Percentiles rank a stretch among this genome's conserved stretches.
Evolutionary conservation across 1,140 invertebrate genomes (phyloP).

Genomic region (Drosophila athabasca): DNA sequence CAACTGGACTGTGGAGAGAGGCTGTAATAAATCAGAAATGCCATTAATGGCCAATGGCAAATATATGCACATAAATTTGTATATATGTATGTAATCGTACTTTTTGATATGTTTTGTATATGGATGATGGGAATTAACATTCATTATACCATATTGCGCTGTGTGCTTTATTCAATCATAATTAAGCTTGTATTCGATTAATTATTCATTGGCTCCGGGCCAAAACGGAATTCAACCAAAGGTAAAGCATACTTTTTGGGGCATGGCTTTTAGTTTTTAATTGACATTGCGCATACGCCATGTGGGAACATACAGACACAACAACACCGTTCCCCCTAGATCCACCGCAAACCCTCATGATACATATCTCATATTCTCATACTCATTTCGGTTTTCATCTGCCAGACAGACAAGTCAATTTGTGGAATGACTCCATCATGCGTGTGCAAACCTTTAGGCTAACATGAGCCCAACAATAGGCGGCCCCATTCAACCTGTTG

Average conservation of each 20-base stretch:
- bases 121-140: conserved; percentile 46
- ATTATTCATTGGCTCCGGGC: conserved; percentile 52
- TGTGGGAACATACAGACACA: conserved; percentile 6
- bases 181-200: conserved; percentile 45
- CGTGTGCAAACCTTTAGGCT: conserved; percentile 4
- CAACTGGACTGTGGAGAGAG: conserved; percentile 21
- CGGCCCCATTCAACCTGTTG: conserved; percentile 29
- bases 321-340: neutral
- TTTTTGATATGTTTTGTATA: conserved; percentile 22
- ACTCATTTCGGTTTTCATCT: conserved; percentile 60
- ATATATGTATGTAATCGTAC: neutral
- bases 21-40: conserved; percentile 74
- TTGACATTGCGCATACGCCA: conserved; percentile 67
- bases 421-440: conserved; percentile 40
- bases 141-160: conserved; percentile 52
- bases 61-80: conserved; percentile 50
- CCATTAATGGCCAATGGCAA: conserved; percentile 41
- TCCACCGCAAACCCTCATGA: conserved; percentile 3
- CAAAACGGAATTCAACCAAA: conserved; percentile 36
- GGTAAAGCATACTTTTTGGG: conserved; percentile 61
- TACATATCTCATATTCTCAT: conserved; percentile 39
- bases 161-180: conserved; percentile 49
- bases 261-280: conserved; percentile 38
- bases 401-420: conserved; percentile 62
- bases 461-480: neutral